These are phyloP conservation scores for Bombylius major DNA, from an alignment of 2,888 invertebrate genomes.

Conservation along the genomic window DNA sequence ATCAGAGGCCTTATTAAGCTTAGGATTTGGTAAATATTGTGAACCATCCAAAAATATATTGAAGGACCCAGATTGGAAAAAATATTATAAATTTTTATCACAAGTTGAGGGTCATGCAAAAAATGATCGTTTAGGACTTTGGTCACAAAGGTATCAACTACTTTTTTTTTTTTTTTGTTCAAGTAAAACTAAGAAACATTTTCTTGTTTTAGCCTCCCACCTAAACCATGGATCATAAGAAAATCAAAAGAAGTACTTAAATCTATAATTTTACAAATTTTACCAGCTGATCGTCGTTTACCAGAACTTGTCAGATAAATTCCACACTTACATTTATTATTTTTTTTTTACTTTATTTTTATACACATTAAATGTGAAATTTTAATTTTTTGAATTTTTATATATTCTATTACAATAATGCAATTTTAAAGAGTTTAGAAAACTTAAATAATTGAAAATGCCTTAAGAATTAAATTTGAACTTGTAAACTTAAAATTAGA, in stretches of 20 bases:
- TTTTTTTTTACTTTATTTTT: too few species aligned
- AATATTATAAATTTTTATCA: constrained; percentile 28
- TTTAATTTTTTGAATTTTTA: too few species aligned
- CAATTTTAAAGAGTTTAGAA: too few species aligned
- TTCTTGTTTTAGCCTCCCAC: constrained; percentile 15
- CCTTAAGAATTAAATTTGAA: too few species aligned
- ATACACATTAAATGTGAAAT: too few species aligned
- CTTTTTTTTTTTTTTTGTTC: not conserved
- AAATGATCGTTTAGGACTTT: constrained; percentile 14
- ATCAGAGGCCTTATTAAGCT: constrained; percentile 29
- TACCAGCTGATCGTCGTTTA: constrained; percentile 23
- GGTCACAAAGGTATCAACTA: constrained; percentile 14
- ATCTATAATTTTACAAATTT: constrained; percentile 11
- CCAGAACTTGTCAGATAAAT: constrained; percentile 27
- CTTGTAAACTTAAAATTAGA: too few species aligned
- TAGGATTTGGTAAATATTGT: constrained; percentile 29
- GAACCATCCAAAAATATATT: constrained; percentile 11
- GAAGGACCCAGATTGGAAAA: constrained; percentile 12
- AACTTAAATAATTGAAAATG: too few species aligned
- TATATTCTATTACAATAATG: too few species aligned
- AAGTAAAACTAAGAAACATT: not conserved
- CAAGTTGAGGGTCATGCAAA: constrained; percentile 23
- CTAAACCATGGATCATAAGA: constrained; percentile 16
- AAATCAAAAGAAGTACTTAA: constrained; percentile 9
- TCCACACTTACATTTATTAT: too few species aligned